A percentile compares a stretch with the other conserved stretches of the same genome.
These are phyloP conservation scores for Dexiosoma caninum DNA, from an alignment of 2,888 invertebrate genomes.

Conservation along the genomic window DNA sequence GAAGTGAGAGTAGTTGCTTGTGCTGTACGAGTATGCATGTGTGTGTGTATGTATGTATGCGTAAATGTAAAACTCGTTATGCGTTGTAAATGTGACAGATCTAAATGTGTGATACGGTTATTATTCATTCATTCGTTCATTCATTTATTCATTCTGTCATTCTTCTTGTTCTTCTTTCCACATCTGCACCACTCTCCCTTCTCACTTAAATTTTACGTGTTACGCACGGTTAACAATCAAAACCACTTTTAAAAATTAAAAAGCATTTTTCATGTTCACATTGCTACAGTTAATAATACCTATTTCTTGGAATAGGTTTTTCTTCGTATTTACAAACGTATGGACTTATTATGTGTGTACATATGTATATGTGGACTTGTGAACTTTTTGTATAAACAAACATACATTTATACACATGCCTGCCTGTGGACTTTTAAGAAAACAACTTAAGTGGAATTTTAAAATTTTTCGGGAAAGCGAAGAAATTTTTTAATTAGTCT, in stretches of 20 bases:
- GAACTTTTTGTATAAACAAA: neutral
- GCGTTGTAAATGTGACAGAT: conserved; percentile 53
- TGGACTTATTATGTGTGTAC: neutral
- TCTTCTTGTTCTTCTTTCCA: neutral
- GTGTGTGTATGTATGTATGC: no score
- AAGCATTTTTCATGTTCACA: conserved; percentile 73
- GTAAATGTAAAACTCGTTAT: neutral
- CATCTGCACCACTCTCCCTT: neutral
- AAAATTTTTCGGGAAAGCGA: no score
- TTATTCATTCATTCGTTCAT: conserved; percentile 41
- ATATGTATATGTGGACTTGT: neutral
- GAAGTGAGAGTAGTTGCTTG: neutral
- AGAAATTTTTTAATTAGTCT: no score
- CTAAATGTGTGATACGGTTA: conserved; percentile 51
- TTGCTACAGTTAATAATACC: conserved; percentile 45
- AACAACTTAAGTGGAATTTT: no score
- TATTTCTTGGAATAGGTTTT: conserved; percentile 5
- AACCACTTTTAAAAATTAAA: conserved; percentile 77
- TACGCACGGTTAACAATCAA: conserved; percentile 75
- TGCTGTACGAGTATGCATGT: neutral
- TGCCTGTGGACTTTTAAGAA: no score
- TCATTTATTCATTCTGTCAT: conserved; percentile 18
- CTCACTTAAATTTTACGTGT: conserved; percentile 45
- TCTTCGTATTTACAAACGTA: neutral
- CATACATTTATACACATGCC: neutral